A percentile compares a stretch with the other conserved stretches of the same genome.
phyloP scores from a whole-genome alignment of 1,140 invertebrate species.

The Drosophila fuyamai region DNA sequence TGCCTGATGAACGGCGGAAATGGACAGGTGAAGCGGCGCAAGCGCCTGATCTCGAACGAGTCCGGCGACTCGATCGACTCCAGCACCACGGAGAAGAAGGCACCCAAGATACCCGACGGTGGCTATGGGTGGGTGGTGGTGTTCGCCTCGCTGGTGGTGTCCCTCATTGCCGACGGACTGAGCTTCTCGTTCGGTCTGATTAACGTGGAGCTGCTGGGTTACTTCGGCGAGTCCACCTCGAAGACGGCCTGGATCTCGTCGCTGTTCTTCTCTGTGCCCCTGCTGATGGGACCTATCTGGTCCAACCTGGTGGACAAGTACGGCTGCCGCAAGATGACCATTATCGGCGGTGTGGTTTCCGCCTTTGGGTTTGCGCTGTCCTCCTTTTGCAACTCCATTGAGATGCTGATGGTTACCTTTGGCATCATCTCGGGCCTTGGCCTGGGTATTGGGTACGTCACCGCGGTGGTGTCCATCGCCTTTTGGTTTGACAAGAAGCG shows the following conservation, averaged over 20 bases:
- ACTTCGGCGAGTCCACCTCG: conserved; percentile 92
- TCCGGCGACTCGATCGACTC: conserved; percentile 82
- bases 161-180: conserved; percentile 97
- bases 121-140: conserved; percentile 95
- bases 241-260: conserved; percentile 95
- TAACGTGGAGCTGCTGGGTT: conserved; percentile 93
- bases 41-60: conserved; percentile 79
- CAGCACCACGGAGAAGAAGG: conserved; percentile 69
- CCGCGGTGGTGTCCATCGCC: conserved; percentile 96
- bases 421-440: conserved; percentile 94
- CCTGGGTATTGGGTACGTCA: conserved; percentile 94
- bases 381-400: conserved; percentile 89
- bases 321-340: conserved; percentile 94
- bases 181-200: conserved; percentile 97
- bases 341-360: conserved; percentile 91
- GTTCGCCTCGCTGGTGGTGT: conserved; percentile 92
- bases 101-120: conserved; percentile 82
- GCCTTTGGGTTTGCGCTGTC: conserved; percentile 92
- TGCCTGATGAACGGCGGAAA: conserved; percentile 44
- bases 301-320: conserved; percentile 94
- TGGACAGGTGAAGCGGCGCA: conserved; percentile 71
- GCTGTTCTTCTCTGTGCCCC: conserved; percentile 94
- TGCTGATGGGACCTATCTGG: conserved; percentile 89
- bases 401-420: conserved; percentile 93
- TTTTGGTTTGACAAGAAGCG: conserved; percentile 98